Evolutionary conservation across 2,113 vertebrate genomes (phyloP), one percentile per base, ranked within the genome.

Genomic region (Pseudorectes ferrugineus): DNA sequence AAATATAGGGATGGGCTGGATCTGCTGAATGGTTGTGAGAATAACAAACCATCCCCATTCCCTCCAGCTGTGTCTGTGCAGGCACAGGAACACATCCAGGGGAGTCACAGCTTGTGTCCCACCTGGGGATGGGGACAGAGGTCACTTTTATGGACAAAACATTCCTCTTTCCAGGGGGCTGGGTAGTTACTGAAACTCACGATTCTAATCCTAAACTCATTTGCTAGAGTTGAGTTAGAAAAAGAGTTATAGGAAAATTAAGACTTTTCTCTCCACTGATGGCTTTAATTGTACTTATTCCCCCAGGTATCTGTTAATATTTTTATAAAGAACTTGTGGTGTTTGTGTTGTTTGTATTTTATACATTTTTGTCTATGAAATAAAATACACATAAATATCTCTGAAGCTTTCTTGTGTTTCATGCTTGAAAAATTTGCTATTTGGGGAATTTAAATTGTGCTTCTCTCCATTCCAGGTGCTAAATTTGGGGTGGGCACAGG

Each of bases 51-150:
- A 10, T 4, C 36, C 21, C 54, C 0, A 2, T 23, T 68, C 26
- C n/a, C 46, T 18, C 3, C 43, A 40, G 38, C 0, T 6, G 3
- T 0, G 4, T 4, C 48, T 31, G n/a, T 51, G 49, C 42, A 18
- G 68, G 59, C 31, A 43, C 46, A 66, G 42, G 20, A 43, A 28
- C 62, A 52, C 21, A 36, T 8, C 0, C 2, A 20, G 20, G 3
- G 33, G 3, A 4, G 25, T 5, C 3, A 18, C 38, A 71, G 49
- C 28, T n/a, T 6, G 3, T 51, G 71, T 21, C 58, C 54, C 40
- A 42, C 0, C 23, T 6, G 40, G 19, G 38, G 4, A 23, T 5
- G 23, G n/a, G 28, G 31, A 12, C 46, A 77, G 23, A 81, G 57
- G 38, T 40, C 90, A 17, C 13, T 4, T 23, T 35, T 6, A 26